Conservation (phyloP, 2,888 invertebrate genomes). For the Cosmia pyralina region DNA sequence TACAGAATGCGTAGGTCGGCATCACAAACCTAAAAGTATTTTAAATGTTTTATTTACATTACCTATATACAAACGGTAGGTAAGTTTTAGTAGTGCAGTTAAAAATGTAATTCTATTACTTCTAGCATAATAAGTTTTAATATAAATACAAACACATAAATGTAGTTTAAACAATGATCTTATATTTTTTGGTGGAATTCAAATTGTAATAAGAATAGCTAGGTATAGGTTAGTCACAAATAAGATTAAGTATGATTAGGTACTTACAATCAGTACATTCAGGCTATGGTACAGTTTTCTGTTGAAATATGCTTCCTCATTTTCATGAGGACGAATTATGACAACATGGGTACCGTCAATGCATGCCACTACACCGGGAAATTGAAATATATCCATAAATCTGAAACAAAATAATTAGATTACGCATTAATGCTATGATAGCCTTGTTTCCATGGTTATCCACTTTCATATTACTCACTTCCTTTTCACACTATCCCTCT, state of each 20-base stretch:
- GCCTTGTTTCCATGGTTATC: too few relatives aligned
- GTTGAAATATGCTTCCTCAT: neutral
- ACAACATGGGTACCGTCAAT: neutral
- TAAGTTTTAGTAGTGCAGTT: too few relatives aligned
- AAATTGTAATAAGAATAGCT: neutral
- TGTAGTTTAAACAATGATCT: neutral
- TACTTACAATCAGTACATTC: constrained; percentile 1
- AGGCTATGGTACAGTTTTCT: neutral
- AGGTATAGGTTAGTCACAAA: neutral
- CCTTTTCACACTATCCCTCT: neutral
- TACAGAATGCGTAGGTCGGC: neutral
- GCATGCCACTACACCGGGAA: neutral
- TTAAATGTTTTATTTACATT: neutral
- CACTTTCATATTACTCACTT: neutral
- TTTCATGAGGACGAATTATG: neutral
- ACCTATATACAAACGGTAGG: neutral
- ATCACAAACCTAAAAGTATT: neutral
- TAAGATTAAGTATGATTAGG: neutral
- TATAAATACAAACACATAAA: neutral
- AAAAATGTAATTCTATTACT: neutral
- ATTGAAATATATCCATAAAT: neutral
- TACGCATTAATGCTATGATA: neutral
- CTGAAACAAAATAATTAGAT: neutral
- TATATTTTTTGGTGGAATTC: neutral
- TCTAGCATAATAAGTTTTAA: neutral